Evolutionary conservation across 2,888 invertebrate genomes (phyloP).

Genomic region (Andrena bucephala): DNA sequence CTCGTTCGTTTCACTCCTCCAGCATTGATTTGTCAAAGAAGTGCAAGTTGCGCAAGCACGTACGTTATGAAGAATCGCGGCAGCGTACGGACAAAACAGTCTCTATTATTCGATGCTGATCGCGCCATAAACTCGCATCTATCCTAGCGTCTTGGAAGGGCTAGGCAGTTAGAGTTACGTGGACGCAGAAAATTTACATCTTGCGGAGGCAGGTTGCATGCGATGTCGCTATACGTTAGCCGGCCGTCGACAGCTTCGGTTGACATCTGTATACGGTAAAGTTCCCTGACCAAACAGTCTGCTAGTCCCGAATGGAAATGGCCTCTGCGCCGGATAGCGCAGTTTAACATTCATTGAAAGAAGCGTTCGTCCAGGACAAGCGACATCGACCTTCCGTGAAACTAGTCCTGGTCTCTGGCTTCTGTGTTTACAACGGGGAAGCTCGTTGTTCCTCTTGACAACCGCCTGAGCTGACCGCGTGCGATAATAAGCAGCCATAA

Average conservation of each 20-base stretch:
- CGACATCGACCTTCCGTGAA: slow-evolving; percentile 47
- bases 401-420: slow-evolving; percentile 24
- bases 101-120: slow-evolving; percentile 35
- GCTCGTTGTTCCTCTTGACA: slow-evolving; percentile 66
- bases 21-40: no score
- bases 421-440: slow-evolving; percentile 38
- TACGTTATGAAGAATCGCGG: no score
- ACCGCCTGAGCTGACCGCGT: slow-evolving; percentile 38
- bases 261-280: slow-evolving; percentile 63
- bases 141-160: slow-evolving; percentile 46
- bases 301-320: slow-evolving; percentile 64
- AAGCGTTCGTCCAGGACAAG: slow-evolving; percentile 45
- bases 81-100: no score
- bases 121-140: slow-evolving; percentile 62
- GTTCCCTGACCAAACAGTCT: slow-evolving; percentile 21
- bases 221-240: slow-evolving; percentile 65
- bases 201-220: slow-evolving; percentile 66
- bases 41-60: no score
- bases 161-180: slow-evolving; percentile 70
- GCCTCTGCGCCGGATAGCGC: slow-evolving; percentile 54
- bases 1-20: no score
- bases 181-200: slow-evolving; percentile 70
- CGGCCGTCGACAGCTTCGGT: slow-evolving; percentile 58
- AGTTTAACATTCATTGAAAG: slow-evolving; percentile 70
- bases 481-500: slow-evolving; percentile 54